These are phyloP conservation scores for Habrosyne pyritoides DNA, from an alignment of 2,888 invertebrate genomes.

Conservation along the genomic window DNA sequence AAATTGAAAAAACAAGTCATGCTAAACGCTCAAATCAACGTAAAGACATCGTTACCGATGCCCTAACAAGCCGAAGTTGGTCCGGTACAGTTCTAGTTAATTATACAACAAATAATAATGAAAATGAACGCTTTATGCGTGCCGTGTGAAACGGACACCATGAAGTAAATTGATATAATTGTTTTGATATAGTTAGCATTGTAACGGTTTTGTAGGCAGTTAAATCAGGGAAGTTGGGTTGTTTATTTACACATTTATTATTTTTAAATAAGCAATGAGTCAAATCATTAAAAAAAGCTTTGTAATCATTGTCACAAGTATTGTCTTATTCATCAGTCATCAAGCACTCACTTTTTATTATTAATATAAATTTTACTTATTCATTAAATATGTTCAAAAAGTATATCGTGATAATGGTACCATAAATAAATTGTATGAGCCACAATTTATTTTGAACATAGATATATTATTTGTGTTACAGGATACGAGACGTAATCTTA, in stretches of 20 bases:
- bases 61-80: slow-evolving; percentile 67
- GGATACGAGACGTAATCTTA: too few relatives aligned
- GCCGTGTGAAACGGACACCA: slow-evolving; percentile 42
- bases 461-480: too few relatives aligned
- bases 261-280: not conserved
- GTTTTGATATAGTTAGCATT: not conserved
- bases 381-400: too few relatives aligned
- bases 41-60: slow-evolving; percentile 75
- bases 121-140: slow-evolving; percentile 41
- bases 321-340: too few relatives aligned
- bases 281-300: too few relatives aligned
- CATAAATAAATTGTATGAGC: too few relatives aligned
- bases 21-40: slow-evolving; percentile 69
- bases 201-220: not conserved
- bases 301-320: too few relatives aligned
- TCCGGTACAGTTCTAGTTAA: slow-evolving; percentile 52
- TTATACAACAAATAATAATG: slow-evolving; percentile 57
- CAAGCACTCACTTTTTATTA: too few relatives aligned
- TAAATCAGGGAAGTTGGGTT: not conserved
- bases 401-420: too few relatives aligned
- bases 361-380: too few relatives aligned
- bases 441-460: too few relatives aligned
- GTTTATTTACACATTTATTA: not conserved
- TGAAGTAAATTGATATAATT: slow-evolving; percentile 6
- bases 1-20: slow-evolving; percentile 55